Evolutionary conservation across 2,113 vertebrate species (phyloP).

Genomic region (Morone saxatilis): DNA sequence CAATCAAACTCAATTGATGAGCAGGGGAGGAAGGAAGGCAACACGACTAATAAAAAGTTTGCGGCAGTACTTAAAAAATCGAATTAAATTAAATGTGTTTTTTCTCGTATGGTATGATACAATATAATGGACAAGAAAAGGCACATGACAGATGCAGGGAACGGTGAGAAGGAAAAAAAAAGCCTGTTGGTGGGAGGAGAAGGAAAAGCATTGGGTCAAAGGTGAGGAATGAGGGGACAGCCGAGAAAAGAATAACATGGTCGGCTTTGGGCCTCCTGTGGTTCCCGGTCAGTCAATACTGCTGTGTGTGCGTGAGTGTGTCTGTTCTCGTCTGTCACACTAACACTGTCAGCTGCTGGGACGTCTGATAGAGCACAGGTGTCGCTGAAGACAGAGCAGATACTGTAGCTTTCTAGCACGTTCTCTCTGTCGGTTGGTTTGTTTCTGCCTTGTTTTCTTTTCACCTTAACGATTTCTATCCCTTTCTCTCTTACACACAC

Average conservation of each 20-base stretch:
- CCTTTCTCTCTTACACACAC: background rate
- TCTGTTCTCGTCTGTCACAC: conserved; percentile 49
- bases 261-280: conserved; percentile 33
- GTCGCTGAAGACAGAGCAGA: conserved; percentile 47
- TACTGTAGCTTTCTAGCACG: background rate
- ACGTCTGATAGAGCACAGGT: conserved; percentile 57
- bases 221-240: conserved; percentile 7
- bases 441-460: background rate
- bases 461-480: background rate
- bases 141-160: background rate
- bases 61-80: background rate
- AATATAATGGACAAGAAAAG: background rate
- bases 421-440: background rate
- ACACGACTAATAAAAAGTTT: background rate
- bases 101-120: background rate
- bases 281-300: conserved; percentile 42
- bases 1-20: background rate
- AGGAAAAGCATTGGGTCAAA: conserved; percentile 17
- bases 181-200: background rate
- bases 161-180: background rate
- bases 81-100: background rate
- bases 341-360: conserved; percentile 53
- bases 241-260: conserved; percentile 48
- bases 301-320: conserved; percentile 10
- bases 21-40: too few relatives aligned